Conservation (phyloP, 1,140 invertebrate genomes). For the Elysia chlorotica region DNA sequence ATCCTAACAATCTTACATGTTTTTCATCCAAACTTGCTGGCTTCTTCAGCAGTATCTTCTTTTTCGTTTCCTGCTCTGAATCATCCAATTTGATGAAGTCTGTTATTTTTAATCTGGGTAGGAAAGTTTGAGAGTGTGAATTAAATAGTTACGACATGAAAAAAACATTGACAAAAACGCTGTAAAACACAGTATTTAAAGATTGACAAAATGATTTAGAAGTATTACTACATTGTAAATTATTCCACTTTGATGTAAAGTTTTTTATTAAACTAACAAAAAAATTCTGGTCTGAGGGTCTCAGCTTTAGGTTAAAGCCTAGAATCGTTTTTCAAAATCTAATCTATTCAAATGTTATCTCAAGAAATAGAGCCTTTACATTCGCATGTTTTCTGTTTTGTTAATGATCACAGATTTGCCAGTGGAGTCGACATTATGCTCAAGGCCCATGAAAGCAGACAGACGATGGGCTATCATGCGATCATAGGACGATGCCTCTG, state of each 20-base stretch:
- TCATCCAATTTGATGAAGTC: constrained; percentile 47
- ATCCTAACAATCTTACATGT: constrained; percentile 34
- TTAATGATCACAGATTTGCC: constrained; percentile 85
- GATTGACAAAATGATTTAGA: too few relatives aligned
- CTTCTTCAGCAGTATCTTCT: constrained; percentile 30
- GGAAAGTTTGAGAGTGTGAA: not conserved
- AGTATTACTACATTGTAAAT: too few relatives aligned
- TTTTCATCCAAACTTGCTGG: constrained; percentile 38
- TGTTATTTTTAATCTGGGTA: constrained; percentile 29
- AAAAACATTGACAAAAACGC: not conserved
- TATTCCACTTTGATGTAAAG: too few relatives aligned
- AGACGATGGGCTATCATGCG: constrained; percentile 93
- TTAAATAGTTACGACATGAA: not conserved
- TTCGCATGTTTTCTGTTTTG: constrained; percentile 76
- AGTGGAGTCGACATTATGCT: constrained; percentile 88
- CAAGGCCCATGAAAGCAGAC: constrained; percentile 90
- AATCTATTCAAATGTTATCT: too few relatives aligned
- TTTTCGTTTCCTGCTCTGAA: constrained; percentile 21
- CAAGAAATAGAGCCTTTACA: too few relatives aligned
- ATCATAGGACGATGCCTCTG: constrained; percentile 90
- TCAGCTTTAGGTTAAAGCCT: too few relatives aligned
- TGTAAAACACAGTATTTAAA: not conserved
- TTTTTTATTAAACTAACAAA: not conserved
- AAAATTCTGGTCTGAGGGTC: not conserved
- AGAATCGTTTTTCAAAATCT: too few relatives aligned